phyloP scores from a whole-genome alignment of 2,113 vertebrate genomes.

The Gopherus flavomarginatus region DNA sequence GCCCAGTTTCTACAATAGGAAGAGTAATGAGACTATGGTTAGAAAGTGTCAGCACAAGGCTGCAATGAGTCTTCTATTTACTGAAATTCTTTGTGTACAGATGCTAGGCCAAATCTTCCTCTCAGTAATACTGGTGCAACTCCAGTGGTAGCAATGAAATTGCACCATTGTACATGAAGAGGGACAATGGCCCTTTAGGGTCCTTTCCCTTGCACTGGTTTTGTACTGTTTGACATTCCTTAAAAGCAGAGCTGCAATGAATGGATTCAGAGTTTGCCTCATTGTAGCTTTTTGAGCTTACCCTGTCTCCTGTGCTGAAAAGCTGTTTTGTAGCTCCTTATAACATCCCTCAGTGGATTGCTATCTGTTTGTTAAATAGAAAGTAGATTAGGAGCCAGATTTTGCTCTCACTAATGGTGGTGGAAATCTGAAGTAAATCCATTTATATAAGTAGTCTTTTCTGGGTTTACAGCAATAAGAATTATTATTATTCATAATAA shows the following conservation, averaged over 20 bases:
- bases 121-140: not conserved
- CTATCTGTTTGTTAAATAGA: not conserved
- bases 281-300: not conserved
- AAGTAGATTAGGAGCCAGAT: not conserved
- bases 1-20: not conserved
- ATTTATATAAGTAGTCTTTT: not conserved
- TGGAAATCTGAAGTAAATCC: not conserved
- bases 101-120: not conserved
- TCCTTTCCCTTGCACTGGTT: not conserved
- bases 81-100: not conserved
- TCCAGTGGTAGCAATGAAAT: not conserved
- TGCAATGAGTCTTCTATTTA: not conserved
- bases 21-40: slow-evolving; percentile 17
- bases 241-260: not conserved
- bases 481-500: not conserved
- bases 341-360: not conserved
- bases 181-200: not conserved
- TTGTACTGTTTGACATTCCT: not conserved
- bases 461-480: not conserved
- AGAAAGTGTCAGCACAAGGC: not conserved
- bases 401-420: not conserved
- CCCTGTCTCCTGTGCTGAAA: not conserved
- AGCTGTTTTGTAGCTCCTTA: not conserved
- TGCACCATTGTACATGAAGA: not conserved
- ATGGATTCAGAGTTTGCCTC: not conserved